Evolutionary conservation across 2,797 vertebrate genomes (phyloP), one percentile per base, ranked within the genome.

Genomic region (Crypturellus tataupa): DNA sequence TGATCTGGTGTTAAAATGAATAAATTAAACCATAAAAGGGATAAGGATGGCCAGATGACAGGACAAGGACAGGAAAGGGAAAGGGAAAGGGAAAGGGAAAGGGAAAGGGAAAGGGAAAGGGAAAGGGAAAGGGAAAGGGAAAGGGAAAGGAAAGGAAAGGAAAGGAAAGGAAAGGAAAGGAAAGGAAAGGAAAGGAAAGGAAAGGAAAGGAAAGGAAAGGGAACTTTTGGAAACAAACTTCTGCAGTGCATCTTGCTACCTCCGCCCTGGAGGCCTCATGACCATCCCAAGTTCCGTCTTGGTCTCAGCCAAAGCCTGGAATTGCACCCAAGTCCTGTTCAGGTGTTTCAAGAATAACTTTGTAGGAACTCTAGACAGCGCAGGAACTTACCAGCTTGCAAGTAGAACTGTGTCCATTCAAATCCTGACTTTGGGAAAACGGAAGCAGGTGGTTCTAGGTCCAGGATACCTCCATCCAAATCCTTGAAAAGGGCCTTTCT

Each of bases 401-500:
- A 90, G 68, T 97, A 98, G 27, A 96, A 96, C 65, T 77, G 47
- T 4, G 96, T 90, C 96, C 96, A 97, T 65, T 97, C 97, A 64
- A 70, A 96, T 23, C 97, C 96, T 15, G 91, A 85, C 90, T 93
- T 95, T 24, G 98, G 97, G 81, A 98, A 98, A 39, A 98, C 95
- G 87, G 98, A 97, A 81, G 97, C 90, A 15, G 98, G 97, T 0
- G 97, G 95, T 25, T 96, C 81, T 24, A 98, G 42, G 33, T 90
- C 90, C 59, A 98, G 65, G 31, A 94, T 42, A 77, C 71, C 46
- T 79, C 97, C 98, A 96, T 98, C 98, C 83, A 98, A 92, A 91
- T 98, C 98, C 75, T 98, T 98, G 90, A 98, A 98, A 67, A 98
- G 97, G 12, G 96, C 97, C 71, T 97, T 98, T 53, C 83, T 95